Conservation (phyloP, 2,888 invertebrate species). For the Andrena trimmerana region DNA sequence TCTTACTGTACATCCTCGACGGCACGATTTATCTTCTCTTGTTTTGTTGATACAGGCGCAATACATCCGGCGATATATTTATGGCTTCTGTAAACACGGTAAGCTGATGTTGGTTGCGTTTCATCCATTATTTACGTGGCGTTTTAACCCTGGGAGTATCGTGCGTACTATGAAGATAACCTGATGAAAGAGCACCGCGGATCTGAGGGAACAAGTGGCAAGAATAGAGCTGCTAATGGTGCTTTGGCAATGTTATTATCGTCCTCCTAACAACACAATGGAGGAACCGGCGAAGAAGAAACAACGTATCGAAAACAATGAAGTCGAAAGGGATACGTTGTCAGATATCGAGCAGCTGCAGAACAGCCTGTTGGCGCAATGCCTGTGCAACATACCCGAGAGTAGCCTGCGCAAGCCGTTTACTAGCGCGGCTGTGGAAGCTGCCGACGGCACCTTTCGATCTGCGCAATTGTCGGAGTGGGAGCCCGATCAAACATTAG, state of each 20-base stretch:
- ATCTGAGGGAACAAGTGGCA: slow-evolving; percentile 52
- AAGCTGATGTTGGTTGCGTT: slow-evolving; percentile 47
- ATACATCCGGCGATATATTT: not conserved
- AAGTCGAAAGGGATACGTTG: slow-evolving; percentile 88
- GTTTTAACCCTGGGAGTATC: slow-evolving; percentile 54
- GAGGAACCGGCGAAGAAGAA: slow-evolving; percentile 95
- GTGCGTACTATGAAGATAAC: slow-evolving; percentile 74
- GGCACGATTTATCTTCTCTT: not conserved
- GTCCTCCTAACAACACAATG: slow-evolving; percentile 88
- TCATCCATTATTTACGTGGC: too few relatives aligned
- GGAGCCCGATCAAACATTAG: slow-evolving; percentile 89
- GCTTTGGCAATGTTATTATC: slow-evolving; percentile 87
- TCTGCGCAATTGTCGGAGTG: slow-evolving; percentile 87
- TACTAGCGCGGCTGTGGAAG: slow-evolving; percentile 87
- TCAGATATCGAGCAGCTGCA: slow-evolving; percentile 88
- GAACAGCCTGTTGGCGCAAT: slow-evolving; percentile 90
- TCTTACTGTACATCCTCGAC: not conserved
- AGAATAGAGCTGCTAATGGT: slow-evolving; percentile 86
- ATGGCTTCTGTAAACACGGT: slow-evolving; percentile 26
- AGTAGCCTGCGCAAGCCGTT: slow-evolving; percentile 90
- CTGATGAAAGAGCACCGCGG: slow-evolving; percentile 70
- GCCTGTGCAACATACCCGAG: slow-evolving; percentile 92
- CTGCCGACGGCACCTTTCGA: slow-evolving; percentile 85
- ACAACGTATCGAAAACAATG: slow-evolving; percentile 89
- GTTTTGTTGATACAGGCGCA: slow-evolving; percentile 36